These are phyloP conservation scores for Botia almorhae DNA, from an alignment of 2,797 vertebrate genomes.

Conservation along the genomic window DNA sequence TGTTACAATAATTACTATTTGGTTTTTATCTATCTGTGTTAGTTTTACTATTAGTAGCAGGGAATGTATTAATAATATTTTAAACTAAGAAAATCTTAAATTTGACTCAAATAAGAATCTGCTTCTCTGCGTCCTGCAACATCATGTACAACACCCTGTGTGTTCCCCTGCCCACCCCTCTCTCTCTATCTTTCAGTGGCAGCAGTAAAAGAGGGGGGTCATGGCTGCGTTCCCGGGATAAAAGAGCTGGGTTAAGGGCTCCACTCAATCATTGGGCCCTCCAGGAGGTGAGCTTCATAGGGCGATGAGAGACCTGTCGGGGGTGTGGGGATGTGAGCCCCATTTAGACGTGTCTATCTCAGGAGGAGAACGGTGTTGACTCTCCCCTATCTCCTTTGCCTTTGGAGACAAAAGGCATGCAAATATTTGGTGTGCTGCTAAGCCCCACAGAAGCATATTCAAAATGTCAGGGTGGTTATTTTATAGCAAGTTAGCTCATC, in stretches of 20 bases:
- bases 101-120: too few species aligned
- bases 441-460: conserved; percentile 67
- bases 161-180: conserved; percentile 44
- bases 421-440: conserved; percentile 71
- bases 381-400: conserved; percentile 58
- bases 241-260: conserved; percentile 76
- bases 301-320: conserved; percentile 75
- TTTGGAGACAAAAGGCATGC: conserved; percentile 76
- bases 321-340: conserved; percentile 75
- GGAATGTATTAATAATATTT: too few species aligned
- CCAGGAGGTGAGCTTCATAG: conserved; percentile 76
- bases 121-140: not conserved
- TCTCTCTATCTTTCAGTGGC: conserved; percentile 49
- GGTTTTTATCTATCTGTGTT: too few species aligned
- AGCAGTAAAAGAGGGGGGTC: conserved; percentile 19
- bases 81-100: too few species aligned
- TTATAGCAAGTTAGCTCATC: conserved; percentile 51
- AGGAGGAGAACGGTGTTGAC: conserved; percentile 71
- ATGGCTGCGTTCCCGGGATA: conserved; percentile 72
- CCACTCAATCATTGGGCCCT: conserved; percentile 77
- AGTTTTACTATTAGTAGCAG: not conserved
- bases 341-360: conserved; percentile 75
- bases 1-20: too few species aligned
- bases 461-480: conserved; percentile 74
- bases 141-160: not conserved